Base-by-base conservation (phyloP, 2,113 vertebrate genomes). In the Oenanthe oenanthe region DNA sequence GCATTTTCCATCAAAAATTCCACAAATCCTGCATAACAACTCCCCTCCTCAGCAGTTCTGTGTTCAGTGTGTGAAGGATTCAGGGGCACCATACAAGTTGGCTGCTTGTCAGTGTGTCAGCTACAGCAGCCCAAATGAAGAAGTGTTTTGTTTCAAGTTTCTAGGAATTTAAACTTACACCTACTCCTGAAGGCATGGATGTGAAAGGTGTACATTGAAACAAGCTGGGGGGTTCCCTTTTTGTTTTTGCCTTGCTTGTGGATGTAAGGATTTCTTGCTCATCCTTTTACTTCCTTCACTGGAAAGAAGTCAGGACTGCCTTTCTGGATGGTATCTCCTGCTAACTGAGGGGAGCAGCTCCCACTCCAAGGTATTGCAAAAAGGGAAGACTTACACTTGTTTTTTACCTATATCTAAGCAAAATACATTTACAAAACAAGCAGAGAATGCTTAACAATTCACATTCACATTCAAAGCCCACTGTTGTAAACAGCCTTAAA, bases 31-130 rank as follows among this genome's bases (percentile, higher is more conserved):
- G 38, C 13, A 45, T 28, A 72, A 29, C 22, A 62, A 48, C 13
- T 29, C 4, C 8, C 12, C 21, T 79, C 17, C 47, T 66, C 57
- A 66, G n/a, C 38, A 84, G 21, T 16, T 58, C 22, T 56, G 60
- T 7, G 4, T 21, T 62, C 36, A 10, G 8, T 7, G 7, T 56
- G 26, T 20, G 48, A 71, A 79, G 57, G 53, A 48, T 48, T 38
- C 36, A 36, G 48, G 38, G 32, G 24, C 13, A 36, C 32, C 2
- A 4, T 4, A 38, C 0, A 22, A 31, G 7, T 0, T 42, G 15
- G 17, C 16, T 47, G 47, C 26, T 36, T 50, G 56, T 36, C 60
- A 82, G 50, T 28, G 61, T 62, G 31, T 34, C 3, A 3, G 16
- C 31, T 62, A 15, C 12, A 62, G 11, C 14, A 76, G 17, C 42